Evolutionary conservation across 2,113 vertebrate species (phyloP).

Genomic region (Melanostigma gelatinosum): DNA sequence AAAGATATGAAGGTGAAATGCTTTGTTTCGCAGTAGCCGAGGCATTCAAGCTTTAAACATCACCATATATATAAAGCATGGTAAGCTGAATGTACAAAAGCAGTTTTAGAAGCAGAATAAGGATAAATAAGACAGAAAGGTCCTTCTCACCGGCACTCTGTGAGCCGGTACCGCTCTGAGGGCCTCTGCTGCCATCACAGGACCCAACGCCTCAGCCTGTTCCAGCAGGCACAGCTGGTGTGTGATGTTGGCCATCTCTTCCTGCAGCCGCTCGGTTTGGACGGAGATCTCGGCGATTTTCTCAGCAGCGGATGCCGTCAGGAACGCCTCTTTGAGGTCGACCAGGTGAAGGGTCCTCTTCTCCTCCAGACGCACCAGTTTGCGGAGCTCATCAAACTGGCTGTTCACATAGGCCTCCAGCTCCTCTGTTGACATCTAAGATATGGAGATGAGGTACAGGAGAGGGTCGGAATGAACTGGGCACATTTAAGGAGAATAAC

Average conservation of each 20-base stretch:
- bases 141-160: conserved; percentile 67
- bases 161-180: conserved; percentile 33
- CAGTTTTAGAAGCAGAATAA: not conserved
- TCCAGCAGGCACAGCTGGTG: conserved; percentile 84
- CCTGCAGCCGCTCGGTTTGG: conserved; percentile 84
- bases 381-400: conserved; percentile 87
- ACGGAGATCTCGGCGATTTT: conserved; percentile 85
- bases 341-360: conserved; percentile 83
- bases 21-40: not conserved
- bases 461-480: not conserved
- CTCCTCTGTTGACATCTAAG: conserved; percentile 81
- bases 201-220: conserved; percentile 78
- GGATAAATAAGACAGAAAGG: not conserved
- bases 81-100: not conserved
- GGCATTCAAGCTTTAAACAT: conserved; percentile 6
- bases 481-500: not conserved
- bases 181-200: conserved; percentile 52
- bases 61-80: not conserved
- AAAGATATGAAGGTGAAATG: not conserved
- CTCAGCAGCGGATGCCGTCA: conserved; percentile 85
- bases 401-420: conserved; percentile 85
- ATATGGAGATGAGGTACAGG: not conserved
- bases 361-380: conserved; percentile 85
- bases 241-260: conserved; percentile 89
- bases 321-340: conserved; percentile 86